Conservation (phyloP, 2,113 vertebrate species). For the Catagonus wagneri region DNA sequence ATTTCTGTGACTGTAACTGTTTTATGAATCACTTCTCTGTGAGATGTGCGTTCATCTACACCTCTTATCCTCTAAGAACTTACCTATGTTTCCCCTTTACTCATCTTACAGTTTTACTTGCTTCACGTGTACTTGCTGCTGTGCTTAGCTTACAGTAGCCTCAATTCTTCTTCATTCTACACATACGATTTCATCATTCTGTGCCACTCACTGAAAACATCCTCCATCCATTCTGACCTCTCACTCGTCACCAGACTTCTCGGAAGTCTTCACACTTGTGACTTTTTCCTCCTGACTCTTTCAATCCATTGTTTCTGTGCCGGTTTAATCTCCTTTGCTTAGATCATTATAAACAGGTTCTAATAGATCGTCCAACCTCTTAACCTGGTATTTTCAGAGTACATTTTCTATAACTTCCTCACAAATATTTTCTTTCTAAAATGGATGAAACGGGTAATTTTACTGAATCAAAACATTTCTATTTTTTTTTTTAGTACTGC, state of each 20-base stretch:
- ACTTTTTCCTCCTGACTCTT: background rate
- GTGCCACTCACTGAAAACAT: too few species aligned
- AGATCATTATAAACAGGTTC: background rate
- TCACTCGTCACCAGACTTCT: background rate
- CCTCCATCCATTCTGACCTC: background rate
- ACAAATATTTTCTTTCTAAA: slow-evolving; percentile 10
- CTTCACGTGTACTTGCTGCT: background rate
- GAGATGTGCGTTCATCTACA: background rate
- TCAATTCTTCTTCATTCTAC: background rate
- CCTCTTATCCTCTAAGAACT: background rate
- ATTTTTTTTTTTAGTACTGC: background rate
- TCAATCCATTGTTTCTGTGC: background rate
- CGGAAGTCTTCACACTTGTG: background rate
- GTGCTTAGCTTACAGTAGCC: background rate
- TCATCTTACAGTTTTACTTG: background rate
- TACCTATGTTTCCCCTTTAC: too few species aligned
- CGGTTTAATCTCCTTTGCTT: background rate
- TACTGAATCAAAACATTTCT: background rate
- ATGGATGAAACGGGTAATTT: background rate
- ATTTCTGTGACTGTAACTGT: background rate
- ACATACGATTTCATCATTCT: background rate
- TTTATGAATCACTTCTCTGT: background rate
- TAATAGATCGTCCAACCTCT: background rate
- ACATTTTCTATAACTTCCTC: background rate
- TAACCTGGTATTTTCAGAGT: background rate